phyloP scores from a whole-genome alignment of 1,140 invertebrate genomes.

The Leptopilina clavipes region DNA sequence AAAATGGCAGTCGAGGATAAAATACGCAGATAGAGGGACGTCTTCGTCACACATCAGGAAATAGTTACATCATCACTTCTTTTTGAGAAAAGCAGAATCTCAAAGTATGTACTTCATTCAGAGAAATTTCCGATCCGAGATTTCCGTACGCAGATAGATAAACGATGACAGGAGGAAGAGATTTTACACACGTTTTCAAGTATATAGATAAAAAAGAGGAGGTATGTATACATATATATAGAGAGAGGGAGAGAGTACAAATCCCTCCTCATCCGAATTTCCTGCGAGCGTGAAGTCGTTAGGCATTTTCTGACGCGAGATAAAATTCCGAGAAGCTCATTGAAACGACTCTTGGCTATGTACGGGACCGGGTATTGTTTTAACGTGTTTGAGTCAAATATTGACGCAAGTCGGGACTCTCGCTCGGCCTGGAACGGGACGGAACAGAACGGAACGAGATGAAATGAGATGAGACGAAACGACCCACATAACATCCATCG shows the following conservation, averaged over 20 bases:
- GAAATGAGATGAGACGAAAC: conserved; percentile 62
- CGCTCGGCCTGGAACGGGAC: conserved; percentile 52
- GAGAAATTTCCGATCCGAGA: conserved; percentile 1
- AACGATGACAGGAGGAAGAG: not conserved
- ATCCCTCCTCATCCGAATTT: conserved; percentile 45
- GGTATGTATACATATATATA: not conserved
- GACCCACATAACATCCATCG: conserved; percentile 61
- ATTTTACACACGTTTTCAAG: conserved; percentile 19
- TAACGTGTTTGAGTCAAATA: conserved; percentile 76
- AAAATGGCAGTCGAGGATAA: no score
- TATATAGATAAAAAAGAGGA: not conserved
- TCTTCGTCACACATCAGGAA: no score
- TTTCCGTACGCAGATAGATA: not conserved
- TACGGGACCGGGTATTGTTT: conserved; percentile 73
- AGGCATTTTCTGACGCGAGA: conserved; percentile 70
- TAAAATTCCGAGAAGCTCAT: conserved; percentile 73
- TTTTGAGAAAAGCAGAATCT: conserved; percentile 9
- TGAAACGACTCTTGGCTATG: conserved; percentile 68
- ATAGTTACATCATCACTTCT: not conserved
- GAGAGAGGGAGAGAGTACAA: no score
- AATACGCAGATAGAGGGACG: no score
- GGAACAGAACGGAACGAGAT: conserved; percentile 60
- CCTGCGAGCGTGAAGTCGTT: conserved; percentile 65
- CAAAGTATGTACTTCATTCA: not conserved
- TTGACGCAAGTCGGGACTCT: conserved; percentile 71